Conservation (phyloP, 2,888 invertebrate genomes). For the Diarsia dahlii region DNA sequence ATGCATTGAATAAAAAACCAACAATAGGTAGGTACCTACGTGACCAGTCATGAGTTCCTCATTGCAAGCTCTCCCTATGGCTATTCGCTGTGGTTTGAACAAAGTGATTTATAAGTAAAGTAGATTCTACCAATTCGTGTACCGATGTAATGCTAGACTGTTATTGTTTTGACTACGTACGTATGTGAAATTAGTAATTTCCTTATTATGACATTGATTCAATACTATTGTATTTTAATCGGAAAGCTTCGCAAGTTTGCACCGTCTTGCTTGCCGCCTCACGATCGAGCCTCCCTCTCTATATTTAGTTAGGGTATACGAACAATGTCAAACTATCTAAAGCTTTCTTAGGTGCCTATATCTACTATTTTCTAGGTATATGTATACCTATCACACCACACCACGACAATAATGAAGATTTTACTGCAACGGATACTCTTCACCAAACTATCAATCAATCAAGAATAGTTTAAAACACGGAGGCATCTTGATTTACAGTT, state of each 20-base stretch:
- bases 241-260: neutral
- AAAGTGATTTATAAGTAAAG: neutral
- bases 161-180: neutral
- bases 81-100: neutral
- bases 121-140: neutral
- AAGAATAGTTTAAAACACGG: neutral
- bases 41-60: conserved; percentile 1
- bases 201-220: neutral
- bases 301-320: neutral
- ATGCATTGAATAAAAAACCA: neutral
- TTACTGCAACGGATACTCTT: neutral
- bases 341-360: neutral
- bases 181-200: neutral
- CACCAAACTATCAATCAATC: neutral
- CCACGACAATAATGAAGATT: neutral
- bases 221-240: conserved; percentile 5
- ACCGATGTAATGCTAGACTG: no score
- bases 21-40: neutral
- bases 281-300: neutral
- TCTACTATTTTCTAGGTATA: no score
- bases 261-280: no score
- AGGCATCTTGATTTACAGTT: neutral
- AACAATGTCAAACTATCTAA: neutral
- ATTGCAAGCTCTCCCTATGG: neutral
- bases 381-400: neutral